Evolutionary conservation across 30 jellyfish, hydroid and myxozoan species (phyloP).

Genomic region (Turritopsis rubra): DNA sequence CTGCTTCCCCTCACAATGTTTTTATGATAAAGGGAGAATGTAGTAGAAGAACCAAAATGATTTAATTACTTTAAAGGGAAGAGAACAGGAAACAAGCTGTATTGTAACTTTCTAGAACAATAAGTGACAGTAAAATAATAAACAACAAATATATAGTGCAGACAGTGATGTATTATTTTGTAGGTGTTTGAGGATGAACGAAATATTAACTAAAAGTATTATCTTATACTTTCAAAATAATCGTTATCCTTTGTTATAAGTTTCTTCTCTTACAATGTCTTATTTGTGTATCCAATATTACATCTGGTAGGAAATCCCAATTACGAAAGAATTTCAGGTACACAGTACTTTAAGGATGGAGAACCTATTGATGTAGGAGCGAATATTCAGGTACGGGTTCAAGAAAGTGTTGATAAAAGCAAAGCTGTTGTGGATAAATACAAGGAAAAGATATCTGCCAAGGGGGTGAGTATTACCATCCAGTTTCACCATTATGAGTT

Average conservation of each 20-base stretch:
- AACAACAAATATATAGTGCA: no score
- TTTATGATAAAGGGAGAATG: no score
- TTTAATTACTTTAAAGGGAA: no score
- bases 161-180: no score
- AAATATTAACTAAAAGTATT: no score
- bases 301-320: background rate
- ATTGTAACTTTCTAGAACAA: no score
- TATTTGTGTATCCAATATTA: background rate
- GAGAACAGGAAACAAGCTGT: no score
- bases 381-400: background rate
- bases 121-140: background rate
- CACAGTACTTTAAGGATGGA: slow-evolving; percentile 8
- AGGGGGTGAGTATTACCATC: background rate
- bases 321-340: background rate
- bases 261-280: background rate
- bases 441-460: background rate
- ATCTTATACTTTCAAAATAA: background rate
- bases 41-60: no score
- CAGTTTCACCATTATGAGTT: no score
- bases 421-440: slow-evolving; percentile 3
- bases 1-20: no score
- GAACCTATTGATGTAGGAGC: background rate
- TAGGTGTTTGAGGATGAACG: no score
- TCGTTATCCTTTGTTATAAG: background rate
- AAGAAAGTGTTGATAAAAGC: background rate